Evolutionary conservation across 2,797 vertebrate species (phyloP).

Genomic region (Clangula hyemalis): DNA sequence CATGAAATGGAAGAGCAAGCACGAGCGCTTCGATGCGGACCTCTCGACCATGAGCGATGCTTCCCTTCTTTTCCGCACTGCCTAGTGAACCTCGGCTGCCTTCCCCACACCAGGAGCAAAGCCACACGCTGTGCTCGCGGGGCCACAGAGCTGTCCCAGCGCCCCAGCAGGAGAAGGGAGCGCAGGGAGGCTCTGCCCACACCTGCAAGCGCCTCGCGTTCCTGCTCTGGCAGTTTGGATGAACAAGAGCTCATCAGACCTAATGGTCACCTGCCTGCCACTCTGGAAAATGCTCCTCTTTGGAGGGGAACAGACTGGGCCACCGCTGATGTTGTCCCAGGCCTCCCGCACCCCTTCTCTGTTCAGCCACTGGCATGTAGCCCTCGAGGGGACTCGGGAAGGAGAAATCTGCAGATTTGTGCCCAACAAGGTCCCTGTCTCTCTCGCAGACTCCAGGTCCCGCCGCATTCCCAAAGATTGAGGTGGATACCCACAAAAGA

Average conservation of each 20-base stretch:
- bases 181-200: not conserved
- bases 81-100: too few species aligned
- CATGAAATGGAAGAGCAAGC: constrained; percentile 64
- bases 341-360: too few species aligned
- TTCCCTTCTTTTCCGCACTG: not conserved
- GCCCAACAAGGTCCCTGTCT: not conserved
- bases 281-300: not conserved
- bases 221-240: not conserved
- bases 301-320: not conserved
- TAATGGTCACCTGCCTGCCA: not conserved
- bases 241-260: not conserved
- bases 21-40: constrained; percentile 63
- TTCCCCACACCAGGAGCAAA: not conserved
- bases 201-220: not conserved
- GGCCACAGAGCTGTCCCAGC: not conserved
- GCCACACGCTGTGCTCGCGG: not conserved
- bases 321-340: not conserved
- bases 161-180: too few species aligned
- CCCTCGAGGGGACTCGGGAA: not conserved
- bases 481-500: constrained; percentile 56
- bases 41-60: constrained; percentile 41
- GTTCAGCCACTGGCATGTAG: too few species aligned
- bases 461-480: constrained; percentile 61
- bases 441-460: constrained; percentile 68
- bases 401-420: not conserved